A percentile compares a stretch with the other conserved stretches of the same genome.
These are phyloP conservation scores for Hippocampus abdominalis DNA, from an alignment of 2,113 vertebrate species.

Conservation along the genomic window DNA sequence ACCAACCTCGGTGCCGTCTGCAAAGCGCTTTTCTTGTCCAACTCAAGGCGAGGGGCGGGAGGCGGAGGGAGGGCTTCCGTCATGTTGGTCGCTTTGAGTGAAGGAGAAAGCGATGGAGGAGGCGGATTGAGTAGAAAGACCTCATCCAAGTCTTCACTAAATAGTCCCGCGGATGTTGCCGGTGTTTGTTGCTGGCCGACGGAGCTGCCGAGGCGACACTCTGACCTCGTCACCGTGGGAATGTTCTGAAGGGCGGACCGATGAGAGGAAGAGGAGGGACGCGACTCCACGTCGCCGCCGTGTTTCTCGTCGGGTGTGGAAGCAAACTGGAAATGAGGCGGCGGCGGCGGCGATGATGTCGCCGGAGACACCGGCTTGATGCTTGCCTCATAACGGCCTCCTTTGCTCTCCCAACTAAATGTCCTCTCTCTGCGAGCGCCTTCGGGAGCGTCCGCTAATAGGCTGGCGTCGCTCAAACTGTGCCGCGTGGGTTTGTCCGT, in stretches of 20 bases:
- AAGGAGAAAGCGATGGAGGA: conserved; percentile 40
- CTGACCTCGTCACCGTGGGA: conserved; percentile 78
- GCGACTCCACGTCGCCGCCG: background rate
- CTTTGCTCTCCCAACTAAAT: conserved; percentile 38
- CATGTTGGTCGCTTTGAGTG: conserved; percentile 50
- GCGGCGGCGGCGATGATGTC: accelerated
- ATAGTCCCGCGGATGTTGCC: conserved; percentile 4
- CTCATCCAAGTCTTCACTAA: conserved; percentile 73
- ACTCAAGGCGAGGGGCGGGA: conserved; percentile 38
- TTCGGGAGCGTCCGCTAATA: conserved; percentile 44
- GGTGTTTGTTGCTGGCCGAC: conserved; percentile 6
- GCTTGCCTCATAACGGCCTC: background rate
- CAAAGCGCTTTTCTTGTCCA: conserved; percentile 19
- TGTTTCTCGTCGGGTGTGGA: conserved; percentile 22
- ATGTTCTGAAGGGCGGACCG: conserved; percentile 33
- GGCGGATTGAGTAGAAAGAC: conserved; percentile 76
- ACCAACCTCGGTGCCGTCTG: conserved; percentile 31
- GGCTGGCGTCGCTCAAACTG: conserved; percentile 36
- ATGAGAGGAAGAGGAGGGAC: conserved; percentile 14
- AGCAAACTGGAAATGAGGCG: conserved; percentile 2
- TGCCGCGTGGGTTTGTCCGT: conserved; percentile 5
- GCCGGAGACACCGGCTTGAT: conserved; percentile 23
- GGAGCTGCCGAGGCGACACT: conserved; percentile 67
- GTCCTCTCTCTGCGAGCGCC: conserved; percentile 49
- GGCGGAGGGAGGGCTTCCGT: conserved; percentile 67